A percentile compares a stretch with the other conserved stretches of the same genome.
phyloP scores from a whole-genome alignment of 2,888 invertebrate species.

The Drosophila mercatorum region DNA sequence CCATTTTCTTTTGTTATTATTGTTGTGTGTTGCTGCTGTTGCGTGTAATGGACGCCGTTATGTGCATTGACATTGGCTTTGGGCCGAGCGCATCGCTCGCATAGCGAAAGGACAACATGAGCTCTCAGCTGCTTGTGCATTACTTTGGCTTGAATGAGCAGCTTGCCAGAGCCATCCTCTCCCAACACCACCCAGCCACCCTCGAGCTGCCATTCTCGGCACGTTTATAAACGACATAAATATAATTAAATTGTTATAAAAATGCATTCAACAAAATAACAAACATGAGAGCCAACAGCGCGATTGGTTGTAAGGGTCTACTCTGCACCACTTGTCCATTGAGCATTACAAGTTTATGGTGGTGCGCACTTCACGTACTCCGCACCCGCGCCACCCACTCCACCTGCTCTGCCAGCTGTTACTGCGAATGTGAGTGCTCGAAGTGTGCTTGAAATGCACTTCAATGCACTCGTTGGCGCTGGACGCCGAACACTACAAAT shows the following conservation, averaged over 20 bases:
- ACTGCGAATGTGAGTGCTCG: constrained; percentile 16
- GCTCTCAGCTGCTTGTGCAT: constrained; percentile 51
- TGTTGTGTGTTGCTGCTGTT: constrained; percentile 55
- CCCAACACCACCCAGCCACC: not conserved
- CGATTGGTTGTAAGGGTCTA: constrained; percentile 15
- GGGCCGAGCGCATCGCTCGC: constrained; percentile 21
- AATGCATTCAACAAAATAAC: constrained; percentile 55
- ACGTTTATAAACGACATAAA: constrained; percentile 62
- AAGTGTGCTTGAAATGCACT: constrained; percentile 48
- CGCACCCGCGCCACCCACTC: not conserved
- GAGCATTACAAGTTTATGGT: constrained; percentile 47
- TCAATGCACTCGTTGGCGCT: constrained; percentile 36
- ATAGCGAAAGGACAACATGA: constrained; percentile 1
- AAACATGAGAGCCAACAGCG: constrained; percentile 14
- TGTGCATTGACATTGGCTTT: constrained; percentile 63
- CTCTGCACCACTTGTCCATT: constrained; percentile 32
- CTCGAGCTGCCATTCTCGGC: not conserved
- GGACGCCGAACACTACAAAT: constrained; percentile 29
- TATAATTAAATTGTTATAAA: constrained; percentile 78
- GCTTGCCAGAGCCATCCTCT: constrained; percentile 33
- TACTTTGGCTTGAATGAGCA: constrained; percentile 66
- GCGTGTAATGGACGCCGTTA: constrained; percentile 76
- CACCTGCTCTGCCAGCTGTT: not conserved
- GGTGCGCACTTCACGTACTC: constrained; percentile 15
- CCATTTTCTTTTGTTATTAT: constrained; percentile 62